phyloP scores from a whole-genome alignment of 2,797 vertebrate genomes.

The Margarornis squamiger region DNA sequence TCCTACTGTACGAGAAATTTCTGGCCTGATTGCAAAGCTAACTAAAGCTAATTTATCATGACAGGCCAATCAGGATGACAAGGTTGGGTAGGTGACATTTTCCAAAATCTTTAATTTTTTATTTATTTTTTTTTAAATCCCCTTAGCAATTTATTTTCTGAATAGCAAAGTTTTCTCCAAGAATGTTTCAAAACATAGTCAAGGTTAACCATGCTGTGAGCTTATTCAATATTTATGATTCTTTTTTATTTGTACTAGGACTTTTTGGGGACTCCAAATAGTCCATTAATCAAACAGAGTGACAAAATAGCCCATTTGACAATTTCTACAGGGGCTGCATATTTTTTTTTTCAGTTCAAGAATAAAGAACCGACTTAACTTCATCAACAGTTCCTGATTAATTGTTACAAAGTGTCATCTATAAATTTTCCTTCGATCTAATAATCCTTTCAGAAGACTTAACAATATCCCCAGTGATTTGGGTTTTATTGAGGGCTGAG shows the following conservation, averaged over 20 bases:
- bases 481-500: constrained; percentile 86
- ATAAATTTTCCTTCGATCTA: constrained; percentile 91
- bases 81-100: constrained; percentile 88
- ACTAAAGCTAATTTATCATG: constrained; percentile 90
- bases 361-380: constrained; percentile 84
- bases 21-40: constrained; percentile 86
- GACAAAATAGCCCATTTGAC: constrained; percentile 88
- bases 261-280: constrained; percentile 83
- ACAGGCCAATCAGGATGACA: constrained; percentile 88
- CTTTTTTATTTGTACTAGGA: constrained; percentile 79
- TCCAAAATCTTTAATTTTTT: constrained; percentile 79
- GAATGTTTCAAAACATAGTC: constrained; percentile 78
- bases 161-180: constrained; percentile 72
- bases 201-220: constrained; percentile 79
- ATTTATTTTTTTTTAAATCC: constrained; percentile 63
- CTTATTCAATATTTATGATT: constrained; percentile 85
- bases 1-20: constrained; percentile 6
- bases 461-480: constrained; percentile 86
- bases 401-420: constrained; percentile 91
- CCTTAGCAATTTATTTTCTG: constrained; percentile 79
- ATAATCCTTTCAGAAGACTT: constrained; percentile 87
- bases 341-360: constrained; percentile 39
- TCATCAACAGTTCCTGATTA: constrained; percentile 90
- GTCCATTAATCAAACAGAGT: constrained; percentile 94
- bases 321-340: constrained; percentile 64